Base-by-base conservation (phyloP, 2,888 invertebrate species). In the Mesopsocus fuscifrons region DNA sequence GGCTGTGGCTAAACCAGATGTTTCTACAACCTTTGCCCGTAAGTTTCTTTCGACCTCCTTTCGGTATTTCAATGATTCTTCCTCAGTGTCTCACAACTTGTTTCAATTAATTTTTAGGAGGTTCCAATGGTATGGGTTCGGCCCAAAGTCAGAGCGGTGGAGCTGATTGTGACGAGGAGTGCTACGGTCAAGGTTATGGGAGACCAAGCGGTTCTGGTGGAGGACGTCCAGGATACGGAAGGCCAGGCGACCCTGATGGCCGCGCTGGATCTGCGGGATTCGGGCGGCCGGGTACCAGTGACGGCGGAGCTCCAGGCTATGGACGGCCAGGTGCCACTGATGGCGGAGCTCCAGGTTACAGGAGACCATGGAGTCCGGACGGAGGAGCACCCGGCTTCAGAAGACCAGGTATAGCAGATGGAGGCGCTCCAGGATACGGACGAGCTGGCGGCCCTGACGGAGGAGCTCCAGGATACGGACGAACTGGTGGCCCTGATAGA, bases 71-170 rank as follows among this genome's bases (percentile, higher is more conserved):
- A n/a, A n/a, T n/a, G n/a, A n/a, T n/a, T n/a, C n/a, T n/a, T 9
- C 26, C 26, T 26, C 26, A 26, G 26, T 6, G 8, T 11, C 11
- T 26, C 26, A 26, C 26, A 11, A 26, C 26, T 42, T 40, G 16
- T 21, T 45, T 15, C 22, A 21, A 15, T 5, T 26, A 17, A 42
- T 48, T 62, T 63, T 50, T 51, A 85, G 84, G 72, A 65, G 84
- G 84, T 35, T 72, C 67, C 48, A 77, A 75, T 55, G 85, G 85
- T 44, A 84, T 85, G 80, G 85, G 85, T 1, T 84, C 84, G 65
- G 85, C 85, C 1, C 85, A 85, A 61, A 84, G 84, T 60, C 85
- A 85, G 61, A 79, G 81, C 41, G 69, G 74, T 46, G 72, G 74
- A 41, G 71, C 73, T 41, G 69, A 66, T 1, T 70, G 68, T 46